phyloP scores from a whole-genome alignment of 92 coral and sea anemone species.

The Zoanthus sociatus region DNA sequence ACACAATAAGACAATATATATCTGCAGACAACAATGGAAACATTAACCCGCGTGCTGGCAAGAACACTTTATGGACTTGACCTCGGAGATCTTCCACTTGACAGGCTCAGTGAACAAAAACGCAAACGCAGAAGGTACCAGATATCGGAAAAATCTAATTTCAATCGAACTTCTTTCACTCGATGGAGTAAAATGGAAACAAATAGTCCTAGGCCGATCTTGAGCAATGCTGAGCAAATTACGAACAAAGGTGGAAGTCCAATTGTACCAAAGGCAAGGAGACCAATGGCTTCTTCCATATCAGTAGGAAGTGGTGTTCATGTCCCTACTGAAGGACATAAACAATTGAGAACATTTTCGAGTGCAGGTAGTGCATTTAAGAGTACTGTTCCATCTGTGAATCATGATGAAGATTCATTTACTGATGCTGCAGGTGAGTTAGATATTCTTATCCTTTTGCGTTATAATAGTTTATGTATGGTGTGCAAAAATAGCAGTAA shows the following conservation, averaged over 20 bases:
- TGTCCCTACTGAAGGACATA: constrained; percentile 38
- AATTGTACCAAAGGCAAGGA: constrained; percentile 65
- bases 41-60: constrained; percentile 91
- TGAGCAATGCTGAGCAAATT: constrained; percentile 42
- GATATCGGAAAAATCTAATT: constrained; percentile 49
- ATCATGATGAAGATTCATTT: constrained; percentile 42
- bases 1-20: neutral
- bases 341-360: constrained; percentile 46
- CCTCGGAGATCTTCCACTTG: constrained; percentile 91
- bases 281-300: constrained; percentile 58
- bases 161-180: constrained; percentile 69
- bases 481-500: too few relatives aligned
- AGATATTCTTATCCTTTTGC: neutral
- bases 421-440: constrained; percentile 76
- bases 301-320: constrained; percentile 47
- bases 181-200: constrained; percentile 80
- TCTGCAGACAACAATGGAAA: constrained; percentile 86
- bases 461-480: too few relatives aligned
- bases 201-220: constrained; percentile 66
- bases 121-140: constrained; percentile 79
- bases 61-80: constrained; percentile 87
- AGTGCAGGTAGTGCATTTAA: constrained; percentile 70
- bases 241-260: constrained; percentile 60
- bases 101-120: constrained; percentile 92
- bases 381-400: constrained; percentile 44